Percentiles rank a stretch among this genome's conserved stretches.
phyloP scores from a whole-genome alignment of 2,888 invertebrate genomes.

The Exocentrus adspersus region DNA sequence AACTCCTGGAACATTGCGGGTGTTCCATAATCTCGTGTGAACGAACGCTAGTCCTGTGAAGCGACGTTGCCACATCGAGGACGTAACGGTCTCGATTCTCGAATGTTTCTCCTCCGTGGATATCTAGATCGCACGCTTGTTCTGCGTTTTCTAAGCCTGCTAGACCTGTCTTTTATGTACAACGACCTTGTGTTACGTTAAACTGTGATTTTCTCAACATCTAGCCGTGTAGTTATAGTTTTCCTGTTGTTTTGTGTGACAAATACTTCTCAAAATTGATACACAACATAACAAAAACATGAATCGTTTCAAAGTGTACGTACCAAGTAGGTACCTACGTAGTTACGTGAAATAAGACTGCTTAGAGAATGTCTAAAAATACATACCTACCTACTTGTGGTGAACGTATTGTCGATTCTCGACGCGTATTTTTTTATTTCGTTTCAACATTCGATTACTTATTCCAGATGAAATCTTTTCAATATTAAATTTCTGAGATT shows the following conservation, averaged over 20 bases:
- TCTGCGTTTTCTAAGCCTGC: slow-evolving; percentile 52
- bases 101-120: slow-evolving; percentile 56
- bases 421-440: slow-evolving; percentile 24
- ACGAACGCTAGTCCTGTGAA: slow-evolving; percentile 58
- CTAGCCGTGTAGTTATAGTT: too few species aligned
- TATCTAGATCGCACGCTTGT: slow-evolving; percentile 58
- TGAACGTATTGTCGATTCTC: slow-evolving; percentile 23
- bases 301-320: slow-evolving; percentile 11
- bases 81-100: slow-evolving; percentile 59
- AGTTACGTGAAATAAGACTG: neutral
- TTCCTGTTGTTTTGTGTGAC: too few species aligned
- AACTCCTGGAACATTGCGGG: slow-evolving; percentile 54
- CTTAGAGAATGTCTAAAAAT: slow-evolving; percentile 33
- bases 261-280: too few species aligned
- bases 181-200: slow-evolving; percentile 49
- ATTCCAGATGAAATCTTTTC: too few species aligned
- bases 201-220: slow-evolving; percentile 25
- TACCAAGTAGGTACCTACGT: too few species aligned
- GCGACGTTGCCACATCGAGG: slow-evolving; percentile 56
- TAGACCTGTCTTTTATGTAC: slow-evolving; percentile 54
- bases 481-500: too few species aligned
- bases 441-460: slow-evolving; percentile 2
- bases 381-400: slow-evolving; percentile 7
- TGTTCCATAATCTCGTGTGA: slow-evolving; percentile 59
- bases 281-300: slow-evolving; percentile 22